Percentiles rank a stretch among this genome's conserved stretches.
Evolutionary conservation across 2,797 vertebrate species (phyloP).

Genomic region (Propithecus deckenii): DNA sequence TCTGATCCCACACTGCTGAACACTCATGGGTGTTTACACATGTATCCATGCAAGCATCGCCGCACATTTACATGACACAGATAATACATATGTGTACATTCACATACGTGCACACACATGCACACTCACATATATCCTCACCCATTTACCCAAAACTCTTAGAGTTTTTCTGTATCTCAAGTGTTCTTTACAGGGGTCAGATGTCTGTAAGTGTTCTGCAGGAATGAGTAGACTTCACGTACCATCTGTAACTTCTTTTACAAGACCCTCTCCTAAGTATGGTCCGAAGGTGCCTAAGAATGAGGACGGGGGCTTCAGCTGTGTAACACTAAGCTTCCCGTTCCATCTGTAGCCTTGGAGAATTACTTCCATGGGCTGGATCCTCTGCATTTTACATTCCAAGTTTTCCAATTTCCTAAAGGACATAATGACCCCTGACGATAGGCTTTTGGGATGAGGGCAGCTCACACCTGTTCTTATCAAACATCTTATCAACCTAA

Average conservation of each 20-base stretch:
- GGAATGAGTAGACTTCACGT: neutral
- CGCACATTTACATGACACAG: neutral
- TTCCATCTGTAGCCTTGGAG: neutral
- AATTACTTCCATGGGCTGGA: neutral
- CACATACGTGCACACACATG: neutral
- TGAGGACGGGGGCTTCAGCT: neutral
- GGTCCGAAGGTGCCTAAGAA: neutral
- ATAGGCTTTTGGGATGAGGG: neutral
- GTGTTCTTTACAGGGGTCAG: neutral
- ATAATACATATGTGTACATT: neutral
- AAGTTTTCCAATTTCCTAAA: neutral
- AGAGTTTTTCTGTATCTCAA: neutral
- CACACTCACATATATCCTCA: too few species aligned
- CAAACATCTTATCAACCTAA: neutral
- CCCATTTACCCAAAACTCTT: neutral
- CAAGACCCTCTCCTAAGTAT: neutral
- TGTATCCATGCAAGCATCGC: neutral
- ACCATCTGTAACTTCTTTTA: neutral
- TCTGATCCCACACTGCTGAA: neutral
- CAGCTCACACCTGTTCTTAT: neutral
- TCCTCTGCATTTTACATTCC: neutral
- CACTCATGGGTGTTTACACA: neutral
- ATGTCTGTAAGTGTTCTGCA: neutral
- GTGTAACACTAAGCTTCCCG: neutral
- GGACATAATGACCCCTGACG: constrained; percentile 4